phyloP scores from a whole-genome alignment of 2,113 vertebrate genomes.

The Bos javanicus region DNA sequence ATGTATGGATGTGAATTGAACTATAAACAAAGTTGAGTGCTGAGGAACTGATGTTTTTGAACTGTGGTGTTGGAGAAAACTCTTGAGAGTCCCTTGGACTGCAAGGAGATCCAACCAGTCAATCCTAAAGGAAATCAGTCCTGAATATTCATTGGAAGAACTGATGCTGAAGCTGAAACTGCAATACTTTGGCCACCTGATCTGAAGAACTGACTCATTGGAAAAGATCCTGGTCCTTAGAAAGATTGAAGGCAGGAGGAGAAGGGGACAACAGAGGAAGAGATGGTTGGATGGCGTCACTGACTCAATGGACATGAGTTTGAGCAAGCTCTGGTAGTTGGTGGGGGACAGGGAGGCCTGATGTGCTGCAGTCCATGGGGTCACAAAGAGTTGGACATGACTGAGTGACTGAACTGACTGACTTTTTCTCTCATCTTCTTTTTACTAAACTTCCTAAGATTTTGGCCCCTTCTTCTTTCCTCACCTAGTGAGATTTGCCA shows the following conservation, averaged over 20 bases:
- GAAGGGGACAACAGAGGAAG: background rate
- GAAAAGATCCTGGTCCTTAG: background rate
- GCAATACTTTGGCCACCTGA: background rate
- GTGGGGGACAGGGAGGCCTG: background rate
- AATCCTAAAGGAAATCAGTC: background rate
- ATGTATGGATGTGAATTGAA: background rate
- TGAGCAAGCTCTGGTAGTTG: background rate
- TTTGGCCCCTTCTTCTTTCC: background rate
- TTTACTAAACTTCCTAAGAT: background rate
- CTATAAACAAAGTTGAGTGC: background rate
- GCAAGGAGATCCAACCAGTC: background rate
- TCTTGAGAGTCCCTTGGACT: background rate
- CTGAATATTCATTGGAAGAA: background rate
- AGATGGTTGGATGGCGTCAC: background rate
- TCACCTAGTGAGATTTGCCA: background rate
- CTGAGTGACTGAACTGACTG: background rate
- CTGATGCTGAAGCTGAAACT: background rate
- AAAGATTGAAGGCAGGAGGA: background rate
- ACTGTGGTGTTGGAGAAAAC: background rate
- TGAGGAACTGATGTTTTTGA: background rate
- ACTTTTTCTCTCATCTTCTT: background rate
- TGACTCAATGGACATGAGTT: background rate
- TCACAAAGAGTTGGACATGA: background rate
- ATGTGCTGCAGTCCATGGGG: background rate
- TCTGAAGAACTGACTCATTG: background rate